These are phyloP conservation scores for Trissolcus brochymenae DNA, from an alignment of 2,888 invertebrate genomes.

Conservation along the genomic window DNA sequence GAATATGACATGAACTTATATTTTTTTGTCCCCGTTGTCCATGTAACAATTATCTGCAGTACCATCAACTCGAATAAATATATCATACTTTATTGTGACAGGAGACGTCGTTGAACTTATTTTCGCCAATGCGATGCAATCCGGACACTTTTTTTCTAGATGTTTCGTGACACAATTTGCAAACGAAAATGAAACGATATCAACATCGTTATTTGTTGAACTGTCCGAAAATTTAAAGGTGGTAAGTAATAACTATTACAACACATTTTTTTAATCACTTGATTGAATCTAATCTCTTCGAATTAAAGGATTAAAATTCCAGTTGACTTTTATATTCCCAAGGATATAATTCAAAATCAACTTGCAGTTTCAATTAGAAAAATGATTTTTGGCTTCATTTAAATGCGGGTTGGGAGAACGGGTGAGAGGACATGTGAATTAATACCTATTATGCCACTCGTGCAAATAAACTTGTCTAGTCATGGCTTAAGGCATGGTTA, in stretches of 20 bases:
- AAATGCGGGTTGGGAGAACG: constrained; percentile 1
- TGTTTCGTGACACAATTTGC: not conserved
- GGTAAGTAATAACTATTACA: too few relatives aligned
- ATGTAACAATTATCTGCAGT: constrained; percentile 65
- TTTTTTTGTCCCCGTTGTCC: constrained; percentile 54
- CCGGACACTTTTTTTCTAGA: not conserved
- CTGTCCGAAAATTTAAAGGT: too few relatives aligned
- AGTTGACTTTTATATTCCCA: too few relatives aligned
- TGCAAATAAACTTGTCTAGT: constrained; percentile 54
- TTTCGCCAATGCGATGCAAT: constrained; percentile 42
- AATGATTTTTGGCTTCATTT: constrained; percentile 9
- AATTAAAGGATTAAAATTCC: too few relatives aligned
- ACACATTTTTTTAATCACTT: too few relatives aligned
- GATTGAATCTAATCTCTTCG: too few relatives aligned
- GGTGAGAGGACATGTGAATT: constrained; percentile 19
- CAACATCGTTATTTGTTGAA: too few relatives aligned
- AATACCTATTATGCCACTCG: constrained; percentile 29
- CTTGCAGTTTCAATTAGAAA: constrained; percentile 17
- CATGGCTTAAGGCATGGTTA: constrained; percentile 43
- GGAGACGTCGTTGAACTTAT: constrained; percentile 59
- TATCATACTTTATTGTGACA: constrained; percentile 70
- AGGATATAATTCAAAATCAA: constrained; percentile 3
- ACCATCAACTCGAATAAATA: constrained; percentile 63
- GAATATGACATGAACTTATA: constrained; percentile 31
- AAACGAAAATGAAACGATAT: too few relatives aligned